phyloP scores from a whole-genome alignment of 2,113 vertebrate species.

The Misgurnus mizolepis region DNA sequence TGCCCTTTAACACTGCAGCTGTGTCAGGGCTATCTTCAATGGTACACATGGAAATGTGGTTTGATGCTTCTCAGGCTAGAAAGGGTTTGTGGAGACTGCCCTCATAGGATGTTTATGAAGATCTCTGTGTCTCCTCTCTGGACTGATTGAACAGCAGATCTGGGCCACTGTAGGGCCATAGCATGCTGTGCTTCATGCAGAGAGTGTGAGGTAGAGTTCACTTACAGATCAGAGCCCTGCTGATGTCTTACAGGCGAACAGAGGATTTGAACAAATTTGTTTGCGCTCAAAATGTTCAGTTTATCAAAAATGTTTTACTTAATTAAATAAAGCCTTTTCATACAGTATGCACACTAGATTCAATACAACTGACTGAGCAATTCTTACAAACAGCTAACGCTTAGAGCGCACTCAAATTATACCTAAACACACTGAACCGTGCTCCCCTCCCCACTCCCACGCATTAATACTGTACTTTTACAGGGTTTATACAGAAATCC shows the following conservation, averaged over 20 bases:
- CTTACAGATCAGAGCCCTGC: neutral
- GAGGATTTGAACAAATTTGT: constrained; percentile 14
- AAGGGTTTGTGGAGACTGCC: neutral
- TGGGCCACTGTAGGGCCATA: constrained; percentile 24
- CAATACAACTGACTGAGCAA: too few species aligned
- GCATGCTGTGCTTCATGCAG: neutral
- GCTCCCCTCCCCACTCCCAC: too few species aligned
- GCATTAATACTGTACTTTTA: too few species aligned
- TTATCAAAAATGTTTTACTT: too few species aligned
- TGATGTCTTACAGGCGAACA: constrained; percentile 8
- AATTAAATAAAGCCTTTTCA: too few species aligned
- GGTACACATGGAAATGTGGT: constrained; percentile 40
- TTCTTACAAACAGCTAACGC: too few species aligned
- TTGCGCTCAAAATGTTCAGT: neutral
- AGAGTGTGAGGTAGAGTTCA: constrained; percentile 18
- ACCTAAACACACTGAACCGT: too few species aligned
- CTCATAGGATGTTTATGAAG: constrained; percentile 1
- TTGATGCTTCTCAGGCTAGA: constrained; percentile 14
- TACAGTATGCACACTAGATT: too few species aligned
- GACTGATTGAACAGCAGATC: constrained; percentile 40
- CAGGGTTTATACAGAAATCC: too few species aligned
- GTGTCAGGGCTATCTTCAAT: constrained; percentile 49
- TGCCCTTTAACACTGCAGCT: constrained; percentile 33
- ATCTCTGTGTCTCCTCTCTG: constrained; percentile 10
- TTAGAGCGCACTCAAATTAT: too few species aligned